phyloP scores from a whole-genome alignment of 2,888 invertebrate genomes.

The Malthinus seriepunctatus region DNA sequence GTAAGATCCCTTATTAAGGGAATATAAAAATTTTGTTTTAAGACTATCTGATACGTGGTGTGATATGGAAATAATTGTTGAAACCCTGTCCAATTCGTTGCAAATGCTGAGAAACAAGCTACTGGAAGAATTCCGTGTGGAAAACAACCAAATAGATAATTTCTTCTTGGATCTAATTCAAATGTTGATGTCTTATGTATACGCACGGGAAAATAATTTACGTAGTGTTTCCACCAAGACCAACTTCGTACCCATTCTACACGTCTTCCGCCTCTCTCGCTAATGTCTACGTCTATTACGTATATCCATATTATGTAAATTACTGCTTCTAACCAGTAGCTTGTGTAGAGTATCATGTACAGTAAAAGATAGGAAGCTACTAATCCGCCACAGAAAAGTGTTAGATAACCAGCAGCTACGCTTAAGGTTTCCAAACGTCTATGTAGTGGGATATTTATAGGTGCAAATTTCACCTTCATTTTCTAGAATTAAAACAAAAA shows the following conservation, averaged over 20 bases:
- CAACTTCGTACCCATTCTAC: constrained; percentile 53
- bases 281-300: constrained; percentile 60
- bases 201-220: constrained; percentile 84
- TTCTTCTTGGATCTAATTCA: constrained; percentile 76
- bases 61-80: constrained; percentile 57
- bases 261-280: constrained; percentile 61
- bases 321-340: constrained; percentile 59
- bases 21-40: constrained; percentile 43
- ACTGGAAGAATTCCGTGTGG: constrained; percentile 86
- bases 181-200: constrained; percentile 74
- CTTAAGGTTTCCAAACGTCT: constrained; percentile 84
- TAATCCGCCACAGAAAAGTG: constrained; percentile 65
- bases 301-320: constrained; percentile 68
- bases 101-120: constrained; percentile 64
- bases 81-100: constrained; percentile 51
- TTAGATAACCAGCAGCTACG: constrained; percentile 71
- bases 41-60: constrained; percentile 56
- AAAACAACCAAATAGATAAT: constrained; percentile 86
- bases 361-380: constrained; percentile 58
- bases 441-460: constrained; percentile 72
- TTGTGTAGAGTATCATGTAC: constrained; percentile 62
- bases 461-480: constrained; percentile 71
- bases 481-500: too few relatives aligned
- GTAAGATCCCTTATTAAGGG: constrained; percentile 71
- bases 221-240: constrained; percentile 71